phyloP scores from a whole-genome alignment of 2,888 invertebrate species.

The Drosophila monieri region DNA sequence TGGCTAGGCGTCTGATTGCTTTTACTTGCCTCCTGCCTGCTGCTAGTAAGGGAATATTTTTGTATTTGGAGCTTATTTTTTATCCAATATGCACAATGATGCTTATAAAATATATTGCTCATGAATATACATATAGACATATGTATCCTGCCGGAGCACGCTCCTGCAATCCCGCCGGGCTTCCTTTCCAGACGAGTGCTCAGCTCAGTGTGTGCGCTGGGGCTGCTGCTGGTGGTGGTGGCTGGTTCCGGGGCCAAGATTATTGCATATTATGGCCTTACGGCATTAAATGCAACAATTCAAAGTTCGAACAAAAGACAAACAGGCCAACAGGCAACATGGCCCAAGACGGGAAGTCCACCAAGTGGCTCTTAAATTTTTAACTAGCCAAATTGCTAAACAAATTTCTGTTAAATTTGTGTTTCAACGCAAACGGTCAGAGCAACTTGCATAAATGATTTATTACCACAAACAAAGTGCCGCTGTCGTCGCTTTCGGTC shows the following conservation, averaged over 20 bases:
- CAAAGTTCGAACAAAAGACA: slow-evolving; percentile 47
- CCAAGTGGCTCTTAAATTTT: slow-evolving; percentile 64
- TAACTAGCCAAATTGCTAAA: slow-evolving; percentile 71
- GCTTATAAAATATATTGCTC: slow-evolving; percentile 77
- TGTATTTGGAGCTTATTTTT: slow-evolving; percentile 75
- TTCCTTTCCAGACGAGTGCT: slow-evolving; percentile 1
- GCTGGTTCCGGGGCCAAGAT: slow-evolving; percentile 49
- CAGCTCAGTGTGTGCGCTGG: slow-evolving; percentile 1
- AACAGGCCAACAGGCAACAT: slow-evolving; percentile 15
- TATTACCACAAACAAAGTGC: slow-evolving; percentile 62
- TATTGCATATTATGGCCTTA: slow-evolving; percentile 76
- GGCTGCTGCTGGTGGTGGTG: slow-evolving; percentile 1
- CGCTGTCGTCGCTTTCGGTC: slow-evolving; percentile 44
- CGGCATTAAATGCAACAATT: slow-evolving; percentile 51
- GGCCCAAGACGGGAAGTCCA: slow-evolving; percentile 13
- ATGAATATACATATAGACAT: slow-evolving; percentile 64
- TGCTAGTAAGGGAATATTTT: slow-evolving; percentile 65
- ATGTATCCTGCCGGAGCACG: slow-evolving; percentile 42
- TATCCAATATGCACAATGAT: slow-evolving; percentile 79
- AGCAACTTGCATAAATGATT: slow-evolving; percentile 78
- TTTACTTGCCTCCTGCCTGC: slow-evolving; percentile 50
- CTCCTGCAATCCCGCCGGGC: slow-evolving; percentile 9
- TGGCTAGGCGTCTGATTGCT: slow-evolving; percentile 69
- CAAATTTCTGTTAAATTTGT: slow-evolving; percentile 67
- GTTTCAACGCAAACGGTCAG: slow-evolving; percentile 60